Conservation (phyloP, 2,113 vertebrate genomes). For the Syrmaticus mikado region DNA sequence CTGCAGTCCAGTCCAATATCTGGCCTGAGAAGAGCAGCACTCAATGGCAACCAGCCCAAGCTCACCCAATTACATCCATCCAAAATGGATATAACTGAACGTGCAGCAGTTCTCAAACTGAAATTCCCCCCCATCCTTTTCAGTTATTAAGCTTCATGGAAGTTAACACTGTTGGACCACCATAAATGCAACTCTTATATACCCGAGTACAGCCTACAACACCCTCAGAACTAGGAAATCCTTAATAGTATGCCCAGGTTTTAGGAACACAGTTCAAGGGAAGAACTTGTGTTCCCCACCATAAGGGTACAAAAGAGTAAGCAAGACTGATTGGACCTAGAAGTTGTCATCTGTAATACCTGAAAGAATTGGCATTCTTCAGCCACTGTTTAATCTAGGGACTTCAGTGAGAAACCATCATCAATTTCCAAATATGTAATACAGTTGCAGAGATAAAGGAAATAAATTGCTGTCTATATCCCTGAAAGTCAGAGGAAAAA, state of each 20-base stretch:
- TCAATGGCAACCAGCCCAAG: accelerated
- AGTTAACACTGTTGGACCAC: background rate
- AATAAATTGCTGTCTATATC: background rate
- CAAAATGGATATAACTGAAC: background rate
- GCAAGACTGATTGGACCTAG: background rate
- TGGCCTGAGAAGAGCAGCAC: background rate
- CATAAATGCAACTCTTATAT: background rate
- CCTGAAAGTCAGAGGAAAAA: background rate
- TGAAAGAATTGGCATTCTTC: background rate
- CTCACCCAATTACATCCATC: background rate
- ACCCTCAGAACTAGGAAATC: background rate
- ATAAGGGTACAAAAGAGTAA: background rate
- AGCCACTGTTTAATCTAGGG: background rate
- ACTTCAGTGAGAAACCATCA: background rate
- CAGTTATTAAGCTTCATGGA: background rate
- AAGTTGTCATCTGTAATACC: background rate
- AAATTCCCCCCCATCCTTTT: background rate
- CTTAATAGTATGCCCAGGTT: background rate
- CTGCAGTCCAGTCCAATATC: background rate
- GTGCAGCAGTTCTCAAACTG: background rate
- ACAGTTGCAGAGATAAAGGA: background rate
- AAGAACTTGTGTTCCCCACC: background rate
- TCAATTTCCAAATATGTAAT: background rate
- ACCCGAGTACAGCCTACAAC: accelerated
- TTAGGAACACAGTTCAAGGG: background rate